These are phyloP conservation scores for Laspeyria flexula DNA, from an alignment of 2,888 invertebrate genomes.

Conservation along the genomic window DNA sequence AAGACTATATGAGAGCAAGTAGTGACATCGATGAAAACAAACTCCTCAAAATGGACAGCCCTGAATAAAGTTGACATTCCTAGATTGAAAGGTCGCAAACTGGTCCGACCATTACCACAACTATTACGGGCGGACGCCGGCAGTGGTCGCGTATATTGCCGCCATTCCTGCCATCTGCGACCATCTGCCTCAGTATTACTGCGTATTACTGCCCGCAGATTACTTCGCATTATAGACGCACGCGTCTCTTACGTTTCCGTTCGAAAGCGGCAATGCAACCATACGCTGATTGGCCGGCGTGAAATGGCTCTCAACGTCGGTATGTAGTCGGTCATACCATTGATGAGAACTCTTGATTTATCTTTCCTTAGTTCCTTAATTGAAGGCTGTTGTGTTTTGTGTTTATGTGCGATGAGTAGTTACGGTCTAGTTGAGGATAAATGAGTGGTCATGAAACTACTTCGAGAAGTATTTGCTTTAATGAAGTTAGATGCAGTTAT, in stretches of 20 bases:
- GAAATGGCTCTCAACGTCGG: slow-evolving; percentile 37
- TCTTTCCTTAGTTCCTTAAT: slow-evolving; percentile 16
- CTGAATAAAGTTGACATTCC: slow-evolving; percentile 60
- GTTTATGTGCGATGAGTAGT: neutral
- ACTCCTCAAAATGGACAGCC: slow-evolving; percentile 26
- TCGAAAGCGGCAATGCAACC: slow-evolving; percentile 42
- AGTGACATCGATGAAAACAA: neutral
- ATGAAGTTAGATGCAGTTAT: neutral
- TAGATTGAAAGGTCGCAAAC: slow-evolving; percentile 68
- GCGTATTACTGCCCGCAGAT: slow-evolving; percentile 58
- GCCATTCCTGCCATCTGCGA: slow-evolving; percentile 51
- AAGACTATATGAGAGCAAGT: no score
- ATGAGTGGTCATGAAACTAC: neutral
- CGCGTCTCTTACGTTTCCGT: slow-evolving; percentile 57
- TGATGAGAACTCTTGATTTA: slow-evolving; percentile 20
- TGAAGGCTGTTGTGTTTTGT: slow-evolving; percentile 5
- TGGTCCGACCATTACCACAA: slow-evolving; percentile 60
- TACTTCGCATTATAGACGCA: slow-evolving; percentile 63
- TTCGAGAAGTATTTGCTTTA: neutral
- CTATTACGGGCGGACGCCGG: slow-evolving; percentile 62
- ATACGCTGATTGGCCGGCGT: slow-evolving; percentile 39
- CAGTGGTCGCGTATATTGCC: slow-evolving; percentile 65
- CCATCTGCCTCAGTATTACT: slow-evolving; percentile 50
- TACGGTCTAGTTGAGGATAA: neutral
- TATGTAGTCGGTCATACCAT: slow-evolving; percentile 31